Evolutionary conservation across 2,113 vertebrate species (phyloP).

Genomic region (Mobula hypostoma): DNA sequence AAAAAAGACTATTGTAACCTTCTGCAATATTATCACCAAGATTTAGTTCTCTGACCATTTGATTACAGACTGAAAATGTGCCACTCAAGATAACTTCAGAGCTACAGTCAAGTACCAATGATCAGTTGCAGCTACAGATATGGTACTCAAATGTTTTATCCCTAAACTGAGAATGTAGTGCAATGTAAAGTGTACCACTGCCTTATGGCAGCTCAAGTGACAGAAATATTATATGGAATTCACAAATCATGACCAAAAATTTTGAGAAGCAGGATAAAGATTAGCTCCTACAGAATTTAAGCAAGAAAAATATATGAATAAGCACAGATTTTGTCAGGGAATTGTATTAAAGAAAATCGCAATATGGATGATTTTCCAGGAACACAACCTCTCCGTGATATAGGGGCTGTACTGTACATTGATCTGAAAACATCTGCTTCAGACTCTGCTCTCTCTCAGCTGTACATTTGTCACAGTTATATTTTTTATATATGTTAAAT

Average conservation of each 20-base stretch:
- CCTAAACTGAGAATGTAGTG: not conserved
- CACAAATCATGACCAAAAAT: too few species aligned
- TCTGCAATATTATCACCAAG: not conserved
- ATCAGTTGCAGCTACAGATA: not conserved
- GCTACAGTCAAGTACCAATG: not conserved
- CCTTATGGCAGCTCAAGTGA: too few species aligned
- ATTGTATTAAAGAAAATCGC: too few species aligned
- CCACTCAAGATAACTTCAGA: not conserved
- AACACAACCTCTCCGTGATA: too few species aligned
- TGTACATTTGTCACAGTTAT: not conserved
- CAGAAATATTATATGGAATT: too few species aligned
- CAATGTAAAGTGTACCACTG: not conserved
- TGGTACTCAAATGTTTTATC: not conserved
- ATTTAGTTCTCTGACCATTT: not conserved
- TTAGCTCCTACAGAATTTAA: too few species aligned
- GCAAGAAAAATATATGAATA: too few species aligned
- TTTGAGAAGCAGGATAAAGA: too few species aligned
- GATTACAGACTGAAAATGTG: not conserved
- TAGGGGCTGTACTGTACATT: too few species aligned
- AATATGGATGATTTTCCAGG: too few species aligned
- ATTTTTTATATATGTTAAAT: not conserved
- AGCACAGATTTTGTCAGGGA: too few species aligned
- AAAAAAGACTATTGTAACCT: not conserved
- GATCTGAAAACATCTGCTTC: not conserved
- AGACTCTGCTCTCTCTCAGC: not conserved